These are phyloP conservation scores for Thereva nobilitata DNA, from an alignment of 2,888 invertebrate genomes.

Conservation along the genomic window DNA sequence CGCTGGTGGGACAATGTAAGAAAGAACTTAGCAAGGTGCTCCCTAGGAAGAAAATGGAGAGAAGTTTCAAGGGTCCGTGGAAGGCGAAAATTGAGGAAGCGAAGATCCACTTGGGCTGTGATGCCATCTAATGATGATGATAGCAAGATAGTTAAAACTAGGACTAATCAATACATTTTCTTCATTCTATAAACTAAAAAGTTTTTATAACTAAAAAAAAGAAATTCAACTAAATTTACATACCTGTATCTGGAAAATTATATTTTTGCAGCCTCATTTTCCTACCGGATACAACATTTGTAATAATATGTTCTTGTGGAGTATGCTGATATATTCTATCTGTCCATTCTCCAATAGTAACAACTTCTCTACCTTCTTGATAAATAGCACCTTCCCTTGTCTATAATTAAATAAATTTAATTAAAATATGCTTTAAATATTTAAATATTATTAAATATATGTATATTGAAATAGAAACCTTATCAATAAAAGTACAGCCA, in stretches of 20 bases:
- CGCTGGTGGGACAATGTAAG: too few relatives aligned
- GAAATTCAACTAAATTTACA: conserved; percentile 42
- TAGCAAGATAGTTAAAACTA: too few relatives aligned
- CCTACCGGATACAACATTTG: conserved; percentile 87
- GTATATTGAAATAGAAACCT: conserved; percentile 61
- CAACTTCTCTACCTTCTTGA: conserved; percentile 88
- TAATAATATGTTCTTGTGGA: conserved; percentile 89
- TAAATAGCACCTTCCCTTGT: conserved; percentile 83
- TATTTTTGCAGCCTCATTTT: conserved; percentile 93
- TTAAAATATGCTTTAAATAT: not conserved
- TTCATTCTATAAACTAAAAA: too few relatives aligned
- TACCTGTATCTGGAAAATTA: conserved; percentile 91
- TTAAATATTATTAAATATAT: not conserved
- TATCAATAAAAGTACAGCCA: conserved; percentile 87
- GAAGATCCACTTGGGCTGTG: too few relatives aligned
- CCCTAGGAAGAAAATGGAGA: too few relatives aligned
- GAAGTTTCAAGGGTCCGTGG: too few relatives aligned
- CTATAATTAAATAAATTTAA: conserved; percentile 56
- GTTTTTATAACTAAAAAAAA: too few relatives aligned
- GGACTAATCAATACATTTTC: too few relatives aligned
- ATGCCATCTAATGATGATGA: too few relatives aligned
- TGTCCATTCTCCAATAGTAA: conserved; percentile 89
- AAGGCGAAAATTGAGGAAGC: too few relatives aligned
- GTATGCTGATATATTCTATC: conserved; percentile 93
- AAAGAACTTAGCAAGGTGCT: too few relatives aligned